These are phyloP conservation scores for Hirtodrosophila duncani DNA, from an alignment of 2,888 invertebrate species.

Conservation along the genomic window DNA sequence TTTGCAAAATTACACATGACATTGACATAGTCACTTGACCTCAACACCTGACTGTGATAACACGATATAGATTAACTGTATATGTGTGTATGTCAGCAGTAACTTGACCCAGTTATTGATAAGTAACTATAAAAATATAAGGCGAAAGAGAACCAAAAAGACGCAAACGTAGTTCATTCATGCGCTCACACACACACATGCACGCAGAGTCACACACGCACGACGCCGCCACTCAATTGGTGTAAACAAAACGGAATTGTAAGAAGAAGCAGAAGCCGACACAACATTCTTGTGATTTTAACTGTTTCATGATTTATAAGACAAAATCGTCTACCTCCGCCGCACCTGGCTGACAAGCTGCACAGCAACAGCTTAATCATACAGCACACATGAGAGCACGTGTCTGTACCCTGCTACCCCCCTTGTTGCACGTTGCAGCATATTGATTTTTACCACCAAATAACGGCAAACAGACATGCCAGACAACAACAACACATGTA, in stretches of 20 bases:
- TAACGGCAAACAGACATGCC: slow-evolving; percentile 38
- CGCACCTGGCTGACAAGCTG: no score
- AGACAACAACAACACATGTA: no score
- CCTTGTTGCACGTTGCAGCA: slow-evolving; percentile 22
- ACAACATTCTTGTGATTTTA: no score
- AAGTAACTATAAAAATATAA: background rate
- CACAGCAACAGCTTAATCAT: no score
- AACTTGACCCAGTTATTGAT: slow-evolving; percentile 30
- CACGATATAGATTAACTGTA: background rate
- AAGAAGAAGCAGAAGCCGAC: slow-evolving; percentile 3
- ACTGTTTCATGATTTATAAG: no score
- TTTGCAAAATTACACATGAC: slow-evolving; percentile 22
- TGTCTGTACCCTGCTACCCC: slow-evolving; percentile 17
- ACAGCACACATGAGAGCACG: no score
- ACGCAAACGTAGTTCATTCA: background rate
- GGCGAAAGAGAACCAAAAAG: background rate
- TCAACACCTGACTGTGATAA: slow-evolving; percentile 14
- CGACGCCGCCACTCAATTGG: slow-evolving; percentile 19
- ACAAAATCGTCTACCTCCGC: no score
- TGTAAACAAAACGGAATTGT: slow-evolving; percentile 27
- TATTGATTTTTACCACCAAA: slow-evolving; percentile 63
- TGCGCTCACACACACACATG: background rate
- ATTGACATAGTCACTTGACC: slow-evolving; percentile 34
- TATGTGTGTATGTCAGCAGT: background rate
- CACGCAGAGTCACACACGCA: background rate